Evolutionary conservation across 2,113 vertebrate genomes (phyloP), one percentile per base, ranked within the genome.

Genomic region (Poeciliopsis occidentalis): DNA sequence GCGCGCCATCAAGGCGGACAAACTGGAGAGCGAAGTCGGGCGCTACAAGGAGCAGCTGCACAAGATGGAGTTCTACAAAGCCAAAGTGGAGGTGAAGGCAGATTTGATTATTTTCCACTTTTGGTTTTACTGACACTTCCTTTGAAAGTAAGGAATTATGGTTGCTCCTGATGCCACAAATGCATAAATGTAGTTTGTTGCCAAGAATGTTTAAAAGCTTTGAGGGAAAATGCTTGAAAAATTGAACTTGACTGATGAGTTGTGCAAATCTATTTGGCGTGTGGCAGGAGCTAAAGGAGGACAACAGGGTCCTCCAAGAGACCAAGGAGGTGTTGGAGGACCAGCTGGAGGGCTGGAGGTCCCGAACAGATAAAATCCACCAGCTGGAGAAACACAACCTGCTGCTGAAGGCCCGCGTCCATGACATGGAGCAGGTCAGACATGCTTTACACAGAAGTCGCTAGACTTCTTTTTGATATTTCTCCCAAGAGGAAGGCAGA

Each of bases 261-360:
- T 64, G 44, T 65, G 1, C 47, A 37, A 37, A 37, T 11, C 10
- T 37, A 37, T 60, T 44, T 57, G 24, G 13, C 64, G 6, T 64
- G 17, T 47, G 83, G n/a, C 51, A 99, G 98, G 98, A 99, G 81
- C 90, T 99, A 79, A 98, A 98, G 89, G 98, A 99, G 92, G 98
- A 99, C 91, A 98, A 99, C 95, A 96, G 97, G 86, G 96, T 99
- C 79, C 93, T 99, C 76, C 92, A 98, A 83, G 98, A 99, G 95
- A 99, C 98, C 86, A 99, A 99, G 92, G 96, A 95, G 30, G 97
- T 99, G 95, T 86, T 99, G 89, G 97, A 99, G 86, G 97, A 99
- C 86, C 98, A 99, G 41, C 73, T 99, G 69, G 96, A 96, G 82
- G 96, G 96, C 64, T 96, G 94, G 71, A 94, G 97, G 88, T 93